Base-by-base conservation (phyloP, 2,797 vertebrate genomes). In the Phaenicophaeus curvirostris region DNA sequence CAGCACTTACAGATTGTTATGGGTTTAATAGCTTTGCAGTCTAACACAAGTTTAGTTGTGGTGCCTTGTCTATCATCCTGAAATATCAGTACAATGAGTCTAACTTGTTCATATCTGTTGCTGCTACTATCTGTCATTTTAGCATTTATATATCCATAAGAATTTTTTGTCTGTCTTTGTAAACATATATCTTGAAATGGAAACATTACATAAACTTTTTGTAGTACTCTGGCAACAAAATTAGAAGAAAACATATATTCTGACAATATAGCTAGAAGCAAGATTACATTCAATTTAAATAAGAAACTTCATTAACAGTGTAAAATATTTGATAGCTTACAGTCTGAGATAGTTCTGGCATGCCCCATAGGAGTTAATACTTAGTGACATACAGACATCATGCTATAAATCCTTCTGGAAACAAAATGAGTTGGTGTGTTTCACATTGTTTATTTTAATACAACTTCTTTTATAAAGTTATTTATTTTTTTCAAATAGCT, bases 341-440 rank as follows among this genome's bases (percentile, higher is more conserved):
- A 97, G 91, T 98, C 97, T 98, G 98, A 97, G 96, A 97, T 98
- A 97, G 97, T 97, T 98, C 97, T 97, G 97, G 97, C 98, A 98
- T 99, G 98, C 98, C 98, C 98, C 98, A 75, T 97, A 98, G 98
- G 98, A 98, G 96, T 97, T 97, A 98, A 97, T 97, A 98, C 96
- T 98, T 98, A 97, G 96, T 97, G 96, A 97, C 98, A 98, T 97
- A 98, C n/a, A n/a, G 98, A 98, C 97, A 97, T 94, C 98, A 98
- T 99, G 98, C 98, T 98, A 97, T 95, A 92, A 97, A 85, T 97
- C 97, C 95, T 95, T 90, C 48, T 97, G 96, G 95, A 96, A 98
- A 98, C 94, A 97, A 96, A 97, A 96, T 95, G 89, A n/a, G 21
- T 79, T 97, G 73, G 93, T 89, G 74, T 90, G 87, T 95, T 97